Percentiles rank a stretch among this genome's conserved stretches.
Evolutionary conservation across 64 coral and sea anemone genomes (phyloP).

Genomic region (Stylophora pistillata): DNA sequence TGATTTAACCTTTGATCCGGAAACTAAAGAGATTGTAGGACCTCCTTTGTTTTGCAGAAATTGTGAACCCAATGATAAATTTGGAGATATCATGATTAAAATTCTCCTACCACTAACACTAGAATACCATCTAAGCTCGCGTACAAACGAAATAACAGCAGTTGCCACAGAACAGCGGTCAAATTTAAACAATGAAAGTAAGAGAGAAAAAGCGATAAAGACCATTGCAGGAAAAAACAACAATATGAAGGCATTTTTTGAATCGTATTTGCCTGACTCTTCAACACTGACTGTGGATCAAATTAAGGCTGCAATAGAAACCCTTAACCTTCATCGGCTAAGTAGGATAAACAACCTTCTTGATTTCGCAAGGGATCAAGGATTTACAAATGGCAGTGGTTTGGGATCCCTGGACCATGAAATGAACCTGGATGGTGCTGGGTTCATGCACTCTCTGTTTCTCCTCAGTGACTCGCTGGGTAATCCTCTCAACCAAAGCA

Average conservation of each 20-base stretch:
- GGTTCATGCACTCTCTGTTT: slow-evolving; percentile 67
- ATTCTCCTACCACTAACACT: slow-evolving; percentile 59
- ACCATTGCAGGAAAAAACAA: neutral
- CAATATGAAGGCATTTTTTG: neutral
- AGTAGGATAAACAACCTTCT: slow-evolving; percentile 54
- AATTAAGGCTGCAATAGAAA: slow-evolving; percentile 29
- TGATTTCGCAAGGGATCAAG: slow-evolving; percentile 60
- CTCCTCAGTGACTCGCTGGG: slow-evolving; percentile 52
- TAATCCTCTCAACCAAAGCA: neutral
- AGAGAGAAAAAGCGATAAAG: neutral
- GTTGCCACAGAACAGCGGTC: neutral
- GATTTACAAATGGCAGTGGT: slow-evolving; percentile 61
- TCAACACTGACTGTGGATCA: neutral
- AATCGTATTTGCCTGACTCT: neutral
- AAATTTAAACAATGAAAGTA: neutral
- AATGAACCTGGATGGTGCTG: slow-evolving; percentile 57
- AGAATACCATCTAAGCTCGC: slow-evolving; percentile 59
- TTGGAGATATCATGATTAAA: slow-evolving; percentile 49
- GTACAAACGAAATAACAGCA: slow-evolving; percentile 16
- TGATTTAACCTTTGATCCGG: neutral
- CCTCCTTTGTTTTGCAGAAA: slow-evolving; percentile 6
- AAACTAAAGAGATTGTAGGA: neutral
- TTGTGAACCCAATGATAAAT: neutral
- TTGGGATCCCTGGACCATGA: slow-evolving; percentile 71
- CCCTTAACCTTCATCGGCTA: slow-evolving; percentile 40